Percentiles rank a stretch among this genome's conserved stretches.
Evolutionary conservation across 2,797 vertebrate species (phyloP).

Genomic region (Lithobates sylvaticus): DNA sequence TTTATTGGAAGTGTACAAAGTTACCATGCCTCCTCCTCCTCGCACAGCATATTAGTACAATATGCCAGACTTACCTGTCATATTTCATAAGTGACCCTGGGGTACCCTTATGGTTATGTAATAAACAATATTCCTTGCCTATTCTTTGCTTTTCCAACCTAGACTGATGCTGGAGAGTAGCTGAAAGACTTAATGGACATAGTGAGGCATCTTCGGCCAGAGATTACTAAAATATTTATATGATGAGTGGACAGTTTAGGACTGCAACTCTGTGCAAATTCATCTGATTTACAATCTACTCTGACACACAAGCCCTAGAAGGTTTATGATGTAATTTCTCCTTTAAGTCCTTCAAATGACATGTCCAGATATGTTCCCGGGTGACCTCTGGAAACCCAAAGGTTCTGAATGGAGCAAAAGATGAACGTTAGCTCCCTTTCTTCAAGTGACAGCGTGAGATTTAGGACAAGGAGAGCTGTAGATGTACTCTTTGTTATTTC

Average conservation of each 20-base stretch:
- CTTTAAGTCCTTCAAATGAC: constrained; percentile 15
- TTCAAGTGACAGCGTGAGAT: constrained; percentile 9
- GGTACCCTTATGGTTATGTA: neutral
- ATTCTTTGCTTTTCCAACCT: constrained; percentile 20
- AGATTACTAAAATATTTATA: constrained; percentile 55
- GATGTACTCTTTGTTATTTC: constrained; percentile 44
- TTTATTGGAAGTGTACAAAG: too few relatives aligned
- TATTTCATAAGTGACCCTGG: too few relatives aligned
- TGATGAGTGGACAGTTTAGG: constrained; percentile 45
- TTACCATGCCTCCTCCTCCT: too few relatives aligned
- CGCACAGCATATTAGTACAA: too few relatives aligned
- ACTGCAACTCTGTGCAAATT: neutral
- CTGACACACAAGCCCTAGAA: constrained; percentile 3
- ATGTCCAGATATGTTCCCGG: neutral
- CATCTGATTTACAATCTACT: neutral
- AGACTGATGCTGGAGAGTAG: neutral
- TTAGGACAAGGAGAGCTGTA: constrained; percentile 32
- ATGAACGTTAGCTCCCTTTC: neutral
- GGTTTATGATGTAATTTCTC: neutral
- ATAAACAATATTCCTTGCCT: constrained; percentile 17
- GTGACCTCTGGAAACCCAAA: constrained; percentile 1
- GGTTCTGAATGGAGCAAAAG: constrained; percentile 2
- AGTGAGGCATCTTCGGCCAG: constrained; percentile 47
- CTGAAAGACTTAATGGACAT: constrained; percentile 49
- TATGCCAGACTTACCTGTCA: too few relatives aligned